A percentile compares a stretch with the other conserved stretches of the same genome.
Evolutionary conservation across 2,888 invertebrate genomes (phyloP).

Genomic region (Lasioglossum vierecki): DNA sequence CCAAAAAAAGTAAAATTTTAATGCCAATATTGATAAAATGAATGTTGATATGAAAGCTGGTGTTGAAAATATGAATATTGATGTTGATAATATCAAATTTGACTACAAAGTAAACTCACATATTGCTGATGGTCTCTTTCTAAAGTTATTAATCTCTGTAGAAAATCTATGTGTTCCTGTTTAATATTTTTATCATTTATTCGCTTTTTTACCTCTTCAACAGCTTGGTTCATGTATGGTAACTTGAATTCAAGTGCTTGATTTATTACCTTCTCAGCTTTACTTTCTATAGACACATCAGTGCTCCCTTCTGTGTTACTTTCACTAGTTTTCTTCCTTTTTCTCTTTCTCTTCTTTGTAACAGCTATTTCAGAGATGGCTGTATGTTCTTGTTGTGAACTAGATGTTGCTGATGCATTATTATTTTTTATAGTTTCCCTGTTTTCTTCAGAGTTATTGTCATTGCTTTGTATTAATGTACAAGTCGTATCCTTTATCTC

Average conservation of each 20-base stretch:
- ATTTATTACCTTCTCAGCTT: constrained; percentile 36
- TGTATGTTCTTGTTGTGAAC: constrained; percentile 13
- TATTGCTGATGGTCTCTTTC: constrained; percentile 46
- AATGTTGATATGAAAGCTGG: too few species aligned
- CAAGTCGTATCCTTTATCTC: background rate
- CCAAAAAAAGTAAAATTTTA: too few species aligned
- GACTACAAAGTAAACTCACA: constrained; percentile 6
- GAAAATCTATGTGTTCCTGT: constrained; percentile 36
- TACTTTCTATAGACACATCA: background rate
- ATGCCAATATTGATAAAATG: too few species aligned
- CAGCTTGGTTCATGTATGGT: constrained; percentile 57
- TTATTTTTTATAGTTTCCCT: background rate
- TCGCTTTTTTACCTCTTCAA: constrained; percentile 31
- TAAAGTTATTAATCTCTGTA: constrained; percentile 50
- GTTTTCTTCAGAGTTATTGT: background rate
- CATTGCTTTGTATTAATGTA: background rate
- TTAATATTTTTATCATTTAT: constrained; percentile 39
- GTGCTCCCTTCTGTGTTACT: background rate
- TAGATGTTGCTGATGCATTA: background rate
- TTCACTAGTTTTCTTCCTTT: constrained; percentile 25
- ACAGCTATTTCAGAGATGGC: background rate
- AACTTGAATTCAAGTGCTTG: constrained; percentile 44
- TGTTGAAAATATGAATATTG: too few species aligned
- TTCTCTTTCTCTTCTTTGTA: constrained; percentile 29
- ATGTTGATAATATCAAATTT: too few species aligned